Conservation (phyloP, 1,140 invertebrate genomes). For the Scaptomyza graminum region DNA sequence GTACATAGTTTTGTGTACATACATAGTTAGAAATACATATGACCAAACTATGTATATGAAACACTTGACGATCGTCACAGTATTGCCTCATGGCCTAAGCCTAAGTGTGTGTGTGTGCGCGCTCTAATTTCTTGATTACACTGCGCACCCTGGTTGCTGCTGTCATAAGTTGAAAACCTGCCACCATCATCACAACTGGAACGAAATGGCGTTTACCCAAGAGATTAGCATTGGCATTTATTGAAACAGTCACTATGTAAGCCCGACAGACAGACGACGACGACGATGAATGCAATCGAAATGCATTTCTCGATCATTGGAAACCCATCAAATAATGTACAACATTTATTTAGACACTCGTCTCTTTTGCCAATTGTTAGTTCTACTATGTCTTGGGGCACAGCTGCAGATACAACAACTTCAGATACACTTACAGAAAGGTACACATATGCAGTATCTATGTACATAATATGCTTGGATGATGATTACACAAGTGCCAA, state of each 20-base stretch:
- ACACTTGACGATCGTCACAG: conserved; percentile 35
- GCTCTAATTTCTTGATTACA: conserved; percentile 80
- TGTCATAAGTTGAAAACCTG: conserved; percentile 29
- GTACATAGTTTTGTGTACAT: conserved; percentile 2
- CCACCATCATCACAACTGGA: conserved; percentile 33
- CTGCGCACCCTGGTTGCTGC: conserved; percentile 25
- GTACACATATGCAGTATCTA: conserved; percentile 7
- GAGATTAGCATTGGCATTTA: conserved; percentile 64
- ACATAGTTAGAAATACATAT: conserved; percentile 9
- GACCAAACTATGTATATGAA: conserved; percentile 6
- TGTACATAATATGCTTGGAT: conserved; percentile 22
- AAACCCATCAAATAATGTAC: background rate
- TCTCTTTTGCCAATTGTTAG: conserved; percentile 20
- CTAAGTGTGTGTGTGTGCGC: conserved; percentile 3
- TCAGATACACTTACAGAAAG: conserved; percentile 24
- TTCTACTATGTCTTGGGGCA: background rate
- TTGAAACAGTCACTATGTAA: conserved; percentile 11
- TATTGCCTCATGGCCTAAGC: conserved; percentile 1
- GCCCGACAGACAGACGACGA: too few relatives aligned
- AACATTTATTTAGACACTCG: background rate
- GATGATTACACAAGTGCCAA: conserved; percentile 75
- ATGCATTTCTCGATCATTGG: conserved; percentile 14
- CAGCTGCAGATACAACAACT: conserved; percentile 15
- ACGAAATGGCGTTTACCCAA: conserved; percentile 49
- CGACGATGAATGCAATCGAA: conserved; percentile 38